Evolutionary conservation across 2,113 vertebrate species (phyloP), one percentile per base, ranked within the genome.

Genomic region (Oenanthe oenanthe): DNA sequence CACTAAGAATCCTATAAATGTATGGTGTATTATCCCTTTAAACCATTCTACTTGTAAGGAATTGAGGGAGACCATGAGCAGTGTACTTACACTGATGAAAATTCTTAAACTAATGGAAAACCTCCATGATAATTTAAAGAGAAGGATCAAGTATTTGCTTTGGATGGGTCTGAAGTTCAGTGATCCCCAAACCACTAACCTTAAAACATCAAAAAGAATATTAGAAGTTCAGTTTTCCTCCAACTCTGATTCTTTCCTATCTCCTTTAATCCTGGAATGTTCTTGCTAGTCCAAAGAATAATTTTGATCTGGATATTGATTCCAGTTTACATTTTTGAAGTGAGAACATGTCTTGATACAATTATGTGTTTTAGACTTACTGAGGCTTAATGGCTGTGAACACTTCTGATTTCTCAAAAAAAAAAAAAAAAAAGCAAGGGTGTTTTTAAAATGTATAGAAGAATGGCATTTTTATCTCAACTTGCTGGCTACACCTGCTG

Each of bases 141-240:
- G 7, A 11, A 78, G 4, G 13, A 9, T 32, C 28, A 82, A 75
- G 2, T 10, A 51, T n/a, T 56, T 1, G 0, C 9, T 89, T 83
- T 51, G 42, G 10, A 58, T 36, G 9, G 8, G 5, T 66, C 29
- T 72, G 38, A 82, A 61, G 10, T 24, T 15, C 17, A 73, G 14
- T 0, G 0, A 6, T 42, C 45, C 31, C 28, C 25, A 76, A 58
- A 61, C 6, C 2, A 3, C 13, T 40, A n/a, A 67, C 7, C 7
- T 38, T 32, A 58, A 61, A 79, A 20, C 0, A 4, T 12, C 22
- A 48, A 8, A 50, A 38, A 71, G 50, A 22, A 28, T 18, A 56
- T 28, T 72, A 53, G 4, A 12, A 18, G 4, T 31, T 47, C 24
- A 58, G 7, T 79, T 75, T 68, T 7, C 5, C 13, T 15, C 4